A percentile compares a stretch with the other conserved stretches of the same genome.
Evolutionary conservation across 2,113 vertebrate species (phyloP).

Genomic region (cattle (Bos taurus)): ARS-UCD2.0 NC_037329.1:4145001-4145500

Average conservation of each 20-base stretch:
- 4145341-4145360: not conserved
- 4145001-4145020: not conserved
- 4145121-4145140: not conserved
- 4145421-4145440: not conserved
- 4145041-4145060: not conserved
- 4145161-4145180: not conserved
- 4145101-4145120: rapidly evolving
- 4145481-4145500: not conserved
- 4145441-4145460: not conserved
- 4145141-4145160: not conserved
- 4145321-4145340: rapidly evolving
- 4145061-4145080: not conserved
- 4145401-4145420: not conserved
- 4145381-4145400: not conserved
- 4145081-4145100: rapidly evolving
- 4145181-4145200: not conserved
- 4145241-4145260: not conserved
- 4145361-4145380: not conserved
- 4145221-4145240: no score
- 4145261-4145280: not conserved
- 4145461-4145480: not conserved
- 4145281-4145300: not conserved
- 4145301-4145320: not conserved
- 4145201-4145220: no score
- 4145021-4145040: not conserved